Base-by-base conservation (phyloP, 2,113 vertebrate species). In the Brachypteracias leptosomus region DNA sequence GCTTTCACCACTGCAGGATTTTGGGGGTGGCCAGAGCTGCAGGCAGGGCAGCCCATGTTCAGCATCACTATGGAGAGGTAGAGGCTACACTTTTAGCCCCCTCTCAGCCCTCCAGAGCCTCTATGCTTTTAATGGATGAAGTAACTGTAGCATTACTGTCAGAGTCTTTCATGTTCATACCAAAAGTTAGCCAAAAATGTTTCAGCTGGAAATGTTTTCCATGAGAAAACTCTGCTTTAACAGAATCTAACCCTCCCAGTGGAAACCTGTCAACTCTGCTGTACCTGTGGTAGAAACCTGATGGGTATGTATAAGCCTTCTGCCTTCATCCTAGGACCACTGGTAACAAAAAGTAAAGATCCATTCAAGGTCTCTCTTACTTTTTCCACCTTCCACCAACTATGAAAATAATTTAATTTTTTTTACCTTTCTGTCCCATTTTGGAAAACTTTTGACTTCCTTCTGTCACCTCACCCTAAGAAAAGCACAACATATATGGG, bases 151-250 rank as follows among this genome's bases (percentile, higher is more conserved):
- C 35, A 4, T 3, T 11, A 72, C 92, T 79, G 35, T 78, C 92
- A 86, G 78, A 83, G 76, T 28, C 38, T 73, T 84, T 71, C 63
- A 7, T 1, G 4, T 22, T 80, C 22, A 1, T 78, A 83, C 25
- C 28, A 0, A 77, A 82, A 91, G 49, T 79, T 80, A 58, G 71
- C 51, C 72, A 77, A 47, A 94, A 88, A 28, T 44, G 35, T 88
- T 80, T 78, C 38, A 40, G 42, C 16, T 58, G 78, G 81, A 91
- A 84, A 61, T 35, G 52, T 79, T 94, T 97, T 93, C 86, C 91
- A 49, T 75, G 49, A 79, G 77, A 91, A 97, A 89, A 88, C 55
- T 58, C 54, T 79, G 58, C 20, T 83, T 70, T 85, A 51, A 85
- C 42, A 80, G 74, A 89, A 83, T 31, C 54, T 70, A 85, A 47